Evolutionary conservation across 2,888 invertebrate genomes (phyloP).

Genomic region (Cinara cedri): DNA sequence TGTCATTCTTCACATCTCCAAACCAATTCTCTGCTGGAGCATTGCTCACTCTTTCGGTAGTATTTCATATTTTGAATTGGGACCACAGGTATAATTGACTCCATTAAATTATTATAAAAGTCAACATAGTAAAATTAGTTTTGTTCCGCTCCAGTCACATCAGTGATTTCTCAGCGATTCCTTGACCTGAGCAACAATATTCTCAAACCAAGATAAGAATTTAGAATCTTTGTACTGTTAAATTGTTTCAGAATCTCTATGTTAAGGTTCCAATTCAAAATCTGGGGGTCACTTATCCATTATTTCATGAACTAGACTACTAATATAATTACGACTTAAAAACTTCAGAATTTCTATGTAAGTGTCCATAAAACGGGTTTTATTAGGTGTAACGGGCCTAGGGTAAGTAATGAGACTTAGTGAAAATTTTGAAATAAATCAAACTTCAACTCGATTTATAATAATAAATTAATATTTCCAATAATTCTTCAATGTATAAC

Average conservation of each 20-base stretch:
- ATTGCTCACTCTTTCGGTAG: constrained; percentile 5
- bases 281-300: background rate
- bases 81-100: background rate
- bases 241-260: background rate
- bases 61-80: constrained; percentile 7
- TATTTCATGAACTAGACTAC: background rate
- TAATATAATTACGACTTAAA: background rate
- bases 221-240: constrained; percentile 3
- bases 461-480: too few relatives aligned
- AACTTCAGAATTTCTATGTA: background rate
- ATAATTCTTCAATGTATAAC: too few relatives aligned
- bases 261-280: background rate
- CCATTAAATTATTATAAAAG: background rate
- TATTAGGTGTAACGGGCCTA: background rate
- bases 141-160: background rate
- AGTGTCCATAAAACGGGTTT: background rate
- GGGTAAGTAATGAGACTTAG: too few relatives aligned
- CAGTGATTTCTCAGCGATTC: background rate
- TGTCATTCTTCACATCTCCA: constrained; percentile 1
- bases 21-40: constrained; percentile 15
- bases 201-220: constrained; percentile 4
- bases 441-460: too few relatives aligned
- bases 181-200: background rate
- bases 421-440: too few relatives aligned
- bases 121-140: background rate